A percentile compares a stretch with the other conserved stretches of the same genome.
Conservation (phyloP, 2,888 invertebrate genomes). For the Podabrus alpinus region DNA sequence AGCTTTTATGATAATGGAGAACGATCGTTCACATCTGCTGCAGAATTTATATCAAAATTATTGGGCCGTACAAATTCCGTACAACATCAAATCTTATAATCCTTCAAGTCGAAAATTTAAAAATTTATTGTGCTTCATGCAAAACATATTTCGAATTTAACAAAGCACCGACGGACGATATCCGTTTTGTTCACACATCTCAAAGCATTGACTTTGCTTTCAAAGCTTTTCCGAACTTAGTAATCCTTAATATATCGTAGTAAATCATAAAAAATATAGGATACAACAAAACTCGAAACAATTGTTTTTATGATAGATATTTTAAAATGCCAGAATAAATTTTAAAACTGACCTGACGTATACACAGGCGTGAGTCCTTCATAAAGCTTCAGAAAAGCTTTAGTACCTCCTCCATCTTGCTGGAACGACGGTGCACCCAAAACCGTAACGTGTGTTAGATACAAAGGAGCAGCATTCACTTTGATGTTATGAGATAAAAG, state of each 20-base stretch:
- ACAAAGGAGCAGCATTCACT: conserved; percentile 85
- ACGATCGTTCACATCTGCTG: neutral
- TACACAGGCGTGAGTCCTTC: conserved; percentile 89
- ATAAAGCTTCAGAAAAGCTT: conserved; percentile 84
- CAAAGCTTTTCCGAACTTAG: neutral
- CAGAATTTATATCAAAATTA: neutral
- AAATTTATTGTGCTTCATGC: neutral
- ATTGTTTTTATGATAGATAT: no score
- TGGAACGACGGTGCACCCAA: conserved; percentile 78
- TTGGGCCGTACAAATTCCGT: neutral
- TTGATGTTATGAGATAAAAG: conserved; percentile 85
- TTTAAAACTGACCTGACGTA: conserved; percentile 70
- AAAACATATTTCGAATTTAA: neutral
- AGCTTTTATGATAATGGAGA: neutral
- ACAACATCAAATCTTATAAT: neutral
- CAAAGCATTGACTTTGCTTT: no score
- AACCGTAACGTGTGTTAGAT: conserved; percentile 84
- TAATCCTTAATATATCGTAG: no score
- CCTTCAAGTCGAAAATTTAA: neutral
- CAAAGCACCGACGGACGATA: neutral
- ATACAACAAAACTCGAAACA: no score
- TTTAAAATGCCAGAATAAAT: neutral
- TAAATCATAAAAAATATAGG: no score
- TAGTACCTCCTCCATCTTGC: conserved; percentile 62
- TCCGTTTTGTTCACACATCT: neutral